Evolutionary conservation across 2,888 invertebrate species (phyloP), one percentile per base, ranked within the genome.

Genomic region (Achlya flavicornis): DNA sequence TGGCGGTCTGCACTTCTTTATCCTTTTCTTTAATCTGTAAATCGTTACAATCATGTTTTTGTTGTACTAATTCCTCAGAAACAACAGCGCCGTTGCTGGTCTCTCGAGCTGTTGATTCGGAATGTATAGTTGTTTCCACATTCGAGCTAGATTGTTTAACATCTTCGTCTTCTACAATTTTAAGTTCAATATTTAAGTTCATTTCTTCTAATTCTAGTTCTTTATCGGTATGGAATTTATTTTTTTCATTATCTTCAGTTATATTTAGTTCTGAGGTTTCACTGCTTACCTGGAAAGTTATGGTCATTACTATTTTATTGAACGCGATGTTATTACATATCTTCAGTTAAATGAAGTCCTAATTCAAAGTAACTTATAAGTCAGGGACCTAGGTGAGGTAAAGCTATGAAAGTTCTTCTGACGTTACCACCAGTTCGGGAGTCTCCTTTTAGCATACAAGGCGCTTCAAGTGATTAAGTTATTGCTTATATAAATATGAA

Each of bases 121-220:
- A 57, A 57, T 63, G 65, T 26, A 48, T 68, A 33, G 63, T 68
- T 64, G 71, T 70, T n/a, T 59, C 60, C 6, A 64, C 59, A 19
- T 35, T 64, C 46, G 66, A 71, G 63, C 73, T 35, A 7, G 19
- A 78, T 26, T 69, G 66, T 61, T 79, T 74, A 10, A 73, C 71
- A 48, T 93, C 93, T 77, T 89, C 88, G 64, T 94, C 93, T 86
- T 94, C 94, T 57, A 93, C 83, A 62, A 94, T 94, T 85, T 93
- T 92, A 41, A 94, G 85, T 74, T 94, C 94, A 67, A 92, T 81
- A 65, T 87, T 87, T 46, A 91, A 76, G 73, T 90, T 89, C 62
- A 89, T 78, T 68, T 91, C 87, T 66, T 91, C 91, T 70, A 87
- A 72, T 67, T 90, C 89, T 70, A 84, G 76, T 65, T 91, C 90